phyloP scores from a whole-genome alignment of 2,113 vertebrate genomes.

The Glaucidium brasilianum region DNA sequence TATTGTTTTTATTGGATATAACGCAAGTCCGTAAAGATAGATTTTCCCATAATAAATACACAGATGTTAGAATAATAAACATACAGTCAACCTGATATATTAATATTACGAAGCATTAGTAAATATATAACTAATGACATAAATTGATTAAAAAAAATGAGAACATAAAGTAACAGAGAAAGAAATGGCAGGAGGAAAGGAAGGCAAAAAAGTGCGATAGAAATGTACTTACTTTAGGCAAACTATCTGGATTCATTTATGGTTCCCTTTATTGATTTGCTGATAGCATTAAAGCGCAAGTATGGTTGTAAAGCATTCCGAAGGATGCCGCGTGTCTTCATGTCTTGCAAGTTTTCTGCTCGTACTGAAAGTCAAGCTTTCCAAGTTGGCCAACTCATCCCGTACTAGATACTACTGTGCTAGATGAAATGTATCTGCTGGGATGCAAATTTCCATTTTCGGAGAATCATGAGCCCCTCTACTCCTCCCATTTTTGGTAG shows the following conservation, averaged over 20 bases:
- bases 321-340: background rate
- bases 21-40: conserved; percentile 22
- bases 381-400: background rate
- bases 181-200: background rate
- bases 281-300: conserved; percentile 32
- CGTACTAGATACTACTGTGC: background rate
- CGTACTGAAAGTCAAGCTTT: background rate
- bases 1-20: conserved; percentile 62
- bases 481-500: conserved; percentile 53
- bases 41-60: conserved; percentile 60
- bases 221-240: conserved; percentile 9
- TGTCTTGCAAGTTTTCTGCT: background rate
- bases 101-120: conserved; percentile 15
- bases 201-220: background rate
- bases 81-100: conserved; percentile 33
- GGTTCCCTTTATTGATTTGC: conserved; percentile 26
- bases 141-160: background rate
- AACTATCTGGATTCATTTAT: conserved; percentile 49
- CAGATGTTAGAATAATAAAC: conserved; percentile 59
- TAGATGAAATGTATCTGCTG: background rate
- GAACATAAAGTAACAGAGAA: background rate
- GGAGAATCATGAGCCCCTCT: conserved; percentile 17
- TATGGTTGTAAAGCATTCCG: conserved; percentile 22
- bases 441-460: conserved; percentile 14
- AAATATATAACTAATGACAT: conserved; percentile 3